Conservation (phyloP, 1,140 invertebrate species). For the Zaprionus camerounensis region DNA sequence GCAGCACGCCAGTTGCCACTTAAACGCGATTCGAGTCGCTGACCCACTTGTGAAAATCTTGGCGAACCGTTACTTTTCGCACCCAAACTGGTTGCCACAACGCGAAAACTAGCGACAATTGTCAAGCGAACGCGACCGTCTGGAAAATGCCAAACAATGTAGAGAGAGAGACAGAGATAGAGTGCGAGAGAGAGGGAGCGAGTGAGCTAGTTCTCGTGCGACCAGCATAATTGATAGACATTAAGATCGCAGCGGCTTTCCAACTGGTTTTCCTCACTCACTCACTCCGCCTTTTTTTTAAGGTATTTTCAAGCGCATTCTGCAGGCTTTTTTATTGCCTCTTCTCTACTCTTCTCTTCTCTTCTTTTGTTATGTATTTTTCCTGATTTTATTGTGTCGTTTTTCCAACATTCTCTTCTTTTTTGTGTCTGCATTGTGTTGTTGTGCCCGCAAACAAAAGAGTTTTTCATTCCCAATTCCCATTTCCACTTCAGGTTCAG, state of each 20-base stretch:
- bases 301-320: constrained; percentile 46
- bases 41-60: constrained; percentile 69
- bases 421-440: constrained; percentile 4
- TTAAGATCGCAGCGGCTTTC: constrained; percentile 47
- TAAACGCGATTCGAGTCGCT: constrained; percentile 16
- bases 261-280: constrained; percentile 61
- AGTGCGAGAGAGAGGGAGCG: neutral
- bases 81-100: constrained; percentile 61
- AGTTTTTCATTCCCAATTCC: constrained; percentile 45
- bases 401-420: constrained; percentile 38
- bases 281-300: constrained; percentile 28
- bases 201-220: constrained; percentile 4
- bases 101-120: constrained; percentile 72
- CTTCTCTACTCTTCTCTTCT: constrained; percentile 21
- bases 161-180: neutral
- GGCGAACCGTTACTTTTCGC: constrained; percentile 70
- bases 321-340: constrained; percentile 65
- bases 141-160: constrained; percentile 70
- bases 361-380: constrained; percentile 62
- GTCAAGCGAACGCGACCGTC: constrained; percentile 39
- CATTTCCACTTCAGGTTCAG: constrained; percentile 17
- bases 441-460: constrained; percentile 55
- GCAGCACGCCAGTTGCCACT: constrained; percentile 58
- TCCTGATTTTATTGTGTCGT: constrained; percentile 49
- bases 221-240: constrained; percentile 67